phyloP scores from a whole-genome alignment of 2,113 vertebrate species.

The Nerophis ophidion region DNA sequence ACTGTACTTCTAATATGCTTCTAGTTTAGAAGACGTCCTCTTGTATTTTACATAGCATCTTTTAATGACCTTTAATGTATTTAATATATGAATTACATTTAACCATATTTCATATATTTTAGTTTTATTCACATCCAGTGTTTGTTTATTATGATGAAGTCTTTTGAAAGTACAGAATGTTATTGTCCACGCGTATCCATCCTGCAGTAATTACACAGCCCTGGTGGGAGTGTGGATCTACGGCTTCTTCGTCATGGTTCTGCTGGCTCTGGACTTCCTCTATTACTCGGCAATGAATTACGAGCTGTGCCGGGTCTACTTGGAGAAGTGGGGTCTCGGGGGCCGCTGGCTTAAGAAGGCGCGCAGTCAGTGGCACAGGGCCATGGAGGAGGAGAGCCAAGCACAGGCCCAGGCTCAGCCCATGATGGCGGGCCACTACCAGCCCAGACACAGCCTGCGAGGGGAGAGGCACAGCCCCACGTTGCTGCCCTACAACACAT shows the following conservation, averaged over 20 bases:
- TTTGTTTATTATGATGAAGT: no score
- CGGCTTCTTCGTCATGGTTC: conserved; percentile 89
- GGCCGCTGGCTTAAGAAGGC: conserved; percentile 90
- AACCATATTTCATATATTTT: no score
- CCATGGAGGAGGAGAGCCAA: conserved; percentile 72
- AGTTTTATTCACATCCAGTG: no score
- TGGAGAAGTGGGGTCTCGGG: conserved; percentile 91
- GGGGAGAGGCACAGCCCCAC: conserved; percentile 81
- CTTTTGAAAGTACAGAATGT: no score
- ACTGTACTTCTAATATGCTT: no score
- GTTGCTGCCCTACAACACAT: conserved; percentile 83
- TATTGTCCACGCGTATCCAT: no score
- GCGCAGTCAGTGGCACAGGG: conserved; percentile 79
- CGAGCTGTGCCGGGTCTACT: conserved; percentile 88
- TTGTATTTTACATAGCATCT: no score
- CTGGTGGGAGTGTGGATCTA: conserved; percentile 98
- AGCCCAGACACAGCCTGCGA: conserved; percentile 77
- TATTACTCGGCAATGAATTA: conserved; percentile 99
- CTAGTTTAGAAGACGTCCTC: no score
- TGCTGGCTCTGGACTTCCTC: conserved; percentile 90
- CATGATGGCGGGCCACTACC: conserved; percentile 64
- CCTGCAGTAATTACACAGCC: conserved; percentile 90
- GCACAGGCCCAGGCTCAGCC: conserved; percentile 54
- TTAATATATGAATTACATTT: no score
- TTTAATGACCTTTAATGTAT: no score